Base-by-base conservation (phyloP, 2,113 vertebrate genomes). In the Corvus cornix region DNA sequence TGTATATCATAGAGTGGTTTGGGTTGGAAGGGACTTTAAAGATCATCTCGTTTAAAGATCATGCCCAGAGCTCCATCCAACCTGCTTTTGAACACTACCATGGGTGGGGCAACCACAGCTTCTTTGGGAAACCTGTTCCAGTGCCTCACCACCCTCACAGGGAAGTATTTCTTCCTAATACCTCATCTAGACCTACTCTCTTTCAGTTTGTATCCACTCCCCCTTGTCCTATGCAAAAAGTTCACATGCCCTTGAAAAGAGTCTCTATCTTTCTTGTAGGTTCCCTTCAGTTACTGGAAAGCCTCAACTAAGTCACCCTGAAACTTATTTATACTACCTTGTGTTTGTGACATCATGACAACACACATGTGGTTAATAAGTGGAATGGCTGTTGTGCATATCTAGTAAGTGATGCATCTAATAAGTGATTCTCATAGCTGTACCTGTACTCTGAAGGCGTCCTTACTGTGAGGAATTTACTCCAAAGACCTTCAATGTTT, bases 11-110 rank as follows among this genome's bases (percentile, higher is more conserved):
- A 22, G 14, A 26, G 68, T 35, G 43, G 3, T 24, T 55, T 43
- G 28, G 11, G 3, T 55, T 53, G n/a, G 55, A 55, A 83, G 24
- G 24, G 3, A 11, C 8, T 52, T 55, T 27, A n/a, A 62, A 49
- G 21, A 62, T 49, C 9, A 27, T 27, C 30, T 31, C 0, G 0
- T 41, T 41, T 41, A 41, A 41, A 41, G 39, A 41, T 41, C 39
- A 41, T 41, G 13, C 28, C n/a, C 28, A 75, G 24, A 83, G 46
- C 48, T 62, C 48, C 70, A 55, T 69, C 30, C 21, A 48, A 5
- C 30, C 14, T 39, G 39, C 6, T 17, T 30, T 48, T 69, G 39
- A 55, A 11, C 55, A 43, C 48, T 76, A 48, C 41, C n/a, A 43
- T n/a, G 20, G 62, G 49, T 69, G n/a, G 14, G 48, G 11, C n/a